phyloP scores from a whole-genome alignment of 2,113 vertebrate genomes.

The Nothoprocta pentlandii region DNA sequence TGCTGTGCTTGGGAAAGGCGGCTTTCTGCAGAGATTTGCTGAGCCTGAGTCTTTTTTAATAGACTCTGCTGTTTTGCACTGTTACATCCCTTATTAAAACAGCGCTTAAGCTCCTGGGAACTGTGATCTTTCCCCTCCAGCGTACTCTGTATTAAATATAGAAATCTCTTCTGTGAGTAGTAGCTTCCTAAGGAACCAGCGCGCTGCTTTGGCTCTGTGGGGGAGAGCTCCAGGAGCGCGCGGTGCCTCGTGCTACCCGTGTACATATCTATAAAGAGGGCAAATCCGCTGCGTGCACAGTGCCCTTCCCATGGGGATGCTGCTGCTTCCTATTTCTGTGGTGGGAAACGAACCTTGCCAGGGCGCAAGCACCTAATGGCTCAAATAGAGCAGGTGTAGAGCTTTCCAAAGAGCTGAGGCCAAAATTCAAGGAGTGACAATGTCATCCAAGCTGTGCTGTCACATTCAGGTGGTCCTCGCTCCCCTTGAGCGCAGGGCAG shows the following conservation, averaged over 20 bases:
- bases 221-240: accelerated
- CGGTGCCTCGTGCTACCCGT: neutral
- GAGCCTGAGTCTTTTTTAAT: accelerated
- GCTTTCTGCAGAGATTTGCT: neutral
- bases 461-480: neutral
- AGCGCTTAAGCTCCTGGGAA: neutral
- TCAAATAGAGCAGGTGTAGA: neutral
- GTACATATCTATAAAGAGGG: neutral
- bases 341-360: too few relatives aligned
- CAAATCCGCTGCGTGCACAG: neutral
- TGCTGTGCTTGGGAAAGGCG: neutral
- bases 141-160: neutral
- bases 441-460: neutral
- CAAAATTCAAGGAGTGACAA: accelerated
- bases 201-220: accelerated
- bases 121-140: neutral
- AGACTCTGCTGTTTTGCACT: accelerated
- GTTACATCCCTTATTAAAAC: accelerated
- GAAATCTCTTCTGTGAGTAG: neutral
- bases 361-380: neutral
- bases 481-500: accelerated
- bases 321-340: neutral
- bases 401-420: neutral
- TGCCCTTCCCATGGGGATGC: neutral
- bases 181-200: neutral